phyloP scores from a whole-genome alignment of 92 coral and sea anemone genomes.

The Zoanthus gigantus region DNA sequence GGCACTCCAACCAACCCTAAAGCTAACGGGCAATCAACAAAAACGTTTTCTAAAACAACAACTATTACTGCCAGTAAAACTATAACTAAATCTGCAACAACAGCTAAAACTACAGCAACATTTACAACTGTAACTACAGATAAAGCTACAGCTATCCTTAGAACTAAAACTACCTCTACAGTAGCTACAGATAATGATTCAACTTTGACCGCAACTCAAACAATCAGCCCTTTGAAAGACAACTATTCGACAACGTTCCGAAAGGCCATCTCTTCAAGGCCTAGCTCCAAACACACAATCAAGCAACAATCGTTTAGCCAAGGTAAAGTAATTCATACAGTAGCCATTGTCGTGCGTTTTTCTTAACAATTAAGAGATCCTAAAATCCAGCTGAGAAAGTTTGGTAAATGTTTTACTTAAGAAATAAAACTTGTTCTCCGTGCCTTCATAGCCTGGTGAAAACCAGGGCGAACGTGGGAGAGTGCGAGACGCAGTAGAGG shows the following conservation, averaged over 20 bases:
- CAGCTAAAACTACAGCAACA: background rate
- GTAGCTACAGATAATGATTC: background rate
- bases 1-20: background rate
- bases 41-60: background rate
- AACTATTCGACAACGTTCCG: background rate
- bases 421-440: too few species aligned
- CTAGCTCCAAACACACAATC: conserved; percentile 1
- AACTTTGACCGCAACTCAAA: background rate
- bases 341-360: background rate
- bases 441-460: too few species aligned
- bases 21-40: background rate
- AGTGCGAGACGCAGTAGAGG: too few species aligned
- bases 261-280: background rate
- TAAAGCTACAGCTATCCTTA: background rate
- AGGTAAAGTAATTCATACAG: background rate
- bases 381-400: too few species aligned
- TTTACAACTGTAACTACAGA: background rate
- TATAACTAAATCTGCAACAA: background rate
- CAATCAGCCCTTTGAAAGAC: background rate
- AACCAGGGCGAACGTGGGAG: too few species aligned
- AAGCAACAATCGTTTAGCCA: background rate
- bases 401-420: too few species aligned
- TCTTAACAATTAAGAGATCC: background rate
- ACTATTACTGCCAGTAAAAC: background rate
- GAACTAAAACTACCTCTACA: background rate